Evolutionary conservation across 1,140 invertebrate species (phyloP).

Genomic region (Macrosteles quadrilineatus): DNA sequence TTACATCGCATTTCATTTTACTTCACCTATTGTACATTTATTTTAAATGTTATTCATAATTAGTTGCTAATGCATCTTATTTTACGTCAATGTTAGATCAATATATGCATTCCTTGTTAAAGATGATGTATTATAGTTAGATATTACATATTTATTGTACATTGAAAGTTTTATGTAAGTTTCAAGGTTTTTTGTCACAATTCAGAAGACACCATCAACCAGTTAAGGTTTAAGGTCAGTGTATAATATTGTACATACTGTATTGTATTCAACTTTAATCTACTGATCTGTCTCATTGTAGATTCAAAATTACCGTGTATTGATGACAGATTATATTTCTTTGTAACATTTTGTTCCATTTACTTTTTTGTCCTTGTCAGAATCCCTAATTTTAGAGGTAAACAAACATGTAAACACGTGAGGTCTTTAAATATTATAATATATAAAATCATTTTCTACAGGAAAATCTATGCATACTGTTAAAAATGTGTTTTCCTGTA

Average conservation of each 20-base stretch:
- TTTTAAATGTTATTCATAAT: too few species aligned
- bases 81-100: neutral
- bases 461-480: too few species aligned
- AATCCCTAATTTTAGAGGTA: too few species aligned
- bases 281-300: conserved; percentile 8
- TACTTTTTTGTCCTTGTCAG: too few species aligned
- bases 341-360: conserved; percentile 22
- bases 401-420: too few species aligned
- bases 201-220: neutral
- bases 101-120: neutral
- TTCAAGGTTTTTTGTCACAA: neutral
- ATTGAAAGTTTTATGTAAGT: neutral
- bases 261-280: conserved; percentile 8
- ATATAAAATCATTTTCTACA: too few species aligned
- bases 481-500: too few species aligned
- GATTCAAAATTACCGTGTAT: conserved; percentile 1
- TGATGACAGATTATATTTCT: conserved; percentile 25
- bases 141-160: neutral
- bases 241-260: conserved; percentile 17
- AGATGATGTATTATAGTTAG: neutral
- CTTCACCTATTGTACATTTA: too few species aligned
- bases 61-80: too few species aligned
- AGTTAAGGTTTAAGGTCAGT: too few species aligned
- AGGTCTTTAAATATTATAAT: too few species aligned
- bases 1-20: too few species aligned